Conservation (phyloP, 2,797 vertebrate species). For the Chaetophractus vellerosus region DNA sequence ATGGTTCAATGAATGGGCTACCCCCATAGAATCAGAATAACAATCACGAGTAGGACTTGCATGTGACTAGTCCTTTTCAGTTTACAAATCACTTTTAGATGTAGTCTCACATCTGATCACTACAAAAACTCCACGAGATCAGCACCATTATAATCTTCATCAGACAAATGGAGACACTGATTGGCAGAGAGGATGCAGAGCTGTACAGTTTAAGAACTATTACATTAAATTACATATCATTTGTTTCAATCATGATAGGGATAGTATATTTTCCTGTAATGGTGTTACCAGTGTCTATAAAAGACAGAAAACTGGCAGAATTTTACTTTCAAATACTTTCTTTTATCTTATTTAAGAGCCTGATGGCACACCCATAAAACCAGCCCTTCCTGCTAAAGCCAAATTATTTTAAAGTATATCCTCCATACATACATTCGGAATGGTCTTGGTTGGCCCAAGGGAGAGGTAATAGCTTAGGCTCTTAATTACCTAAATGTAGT, state of each 20-base stretch:
- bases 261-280: background rate
- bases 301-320: constrained; percentile 49
- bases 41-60: background rate
- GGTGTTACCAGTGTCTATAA: background rate
- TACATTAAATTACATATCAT: constrained; percentile 37
- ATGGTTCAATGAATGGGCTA: background rate
- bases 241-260: constrained; percentile 59
- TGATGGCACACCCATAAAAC: background rate
- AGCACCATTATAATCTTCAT: background rate
- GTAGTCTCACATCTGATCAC: constrained; percentile 1
- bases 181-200: background rate
- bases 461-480: background rate
- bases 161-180: background rate
- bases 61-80: background rate
- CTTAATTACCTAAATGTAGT: background rate
- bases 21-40: background rate
- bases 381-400: background rate
- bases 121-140: background rate
- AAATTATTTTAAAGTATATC: background rate
- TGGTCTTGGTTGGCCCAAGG: background rate
- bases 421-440: background rate
- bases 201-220: constrained; percentile 4
- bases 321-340: constrained; percentile 44
- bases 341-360: background rate
- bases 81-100: constrained; percentile 46